phyloP scores from a whole-genome alignment of 1,140 invertebrate genomes.

The Harlomillsia oculata region DNA sequence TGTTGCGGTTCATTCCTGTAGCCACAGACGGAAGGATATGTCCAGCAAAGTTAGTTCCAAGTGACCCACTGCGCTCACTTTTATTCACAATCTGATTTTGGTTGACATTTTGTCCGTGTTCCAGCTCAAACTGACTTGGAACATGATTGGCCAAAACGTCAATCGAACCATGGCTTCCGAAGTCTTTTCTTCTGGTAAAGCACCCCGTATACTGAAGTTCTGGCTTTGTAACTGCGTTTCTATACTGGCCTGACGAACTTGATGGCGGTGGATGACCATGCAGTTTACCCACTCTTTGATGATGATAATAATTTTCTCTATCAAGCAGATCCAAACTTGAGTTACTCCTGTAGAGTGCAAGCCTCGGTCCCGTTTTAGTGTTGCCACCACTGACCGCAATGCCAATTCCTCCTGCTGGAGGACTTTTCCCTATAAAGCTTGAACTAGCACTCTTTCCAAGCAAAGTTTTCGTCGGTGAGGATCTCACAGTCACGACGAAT shows the following conservation, averaged over 20 bases:
- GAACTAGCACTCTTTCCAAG: conserved; percentile 29
- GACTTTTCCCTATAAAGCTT: conserved; percentile 45
- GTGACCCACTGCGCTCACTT: conserved; percentile 47
- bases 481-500: conserved; percentile 32
- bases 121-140: conserved; percentile 47
- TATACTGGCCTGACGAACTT: neutral
- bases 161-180: conserved; percentile 56
- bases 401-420: conserved; percentile 3
- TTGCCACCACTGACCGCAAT: neutral
- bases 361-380: conserved; percentile 28
- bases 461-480: conserved; percentile 32
- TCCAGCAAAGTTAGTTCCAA: conserved; percentile 42
- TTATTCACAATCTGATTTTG: conserved; percentile 63
- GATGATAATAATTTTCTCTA: conserved; percentile 26
- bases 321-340: conserved; percentile 31
- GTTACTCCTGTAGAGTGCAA: conserved; percentile 32
- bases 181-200: conserved; percentile 44
- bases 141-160: conserved; percentile 49
- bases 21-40: conserved; percentile 23
- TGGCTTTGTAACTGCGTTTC: neutral
- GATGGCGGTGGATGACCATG: neutral
- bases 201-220: conserved; percentile 22
- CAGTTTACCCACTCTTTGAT: neutral
- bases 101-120: conserved; percentile 48
- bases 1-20: conserved; percentile 45